Conservation (phyloP, 2,113 vertebrate genomes). For the Erinaceus europaeus region DNA sequence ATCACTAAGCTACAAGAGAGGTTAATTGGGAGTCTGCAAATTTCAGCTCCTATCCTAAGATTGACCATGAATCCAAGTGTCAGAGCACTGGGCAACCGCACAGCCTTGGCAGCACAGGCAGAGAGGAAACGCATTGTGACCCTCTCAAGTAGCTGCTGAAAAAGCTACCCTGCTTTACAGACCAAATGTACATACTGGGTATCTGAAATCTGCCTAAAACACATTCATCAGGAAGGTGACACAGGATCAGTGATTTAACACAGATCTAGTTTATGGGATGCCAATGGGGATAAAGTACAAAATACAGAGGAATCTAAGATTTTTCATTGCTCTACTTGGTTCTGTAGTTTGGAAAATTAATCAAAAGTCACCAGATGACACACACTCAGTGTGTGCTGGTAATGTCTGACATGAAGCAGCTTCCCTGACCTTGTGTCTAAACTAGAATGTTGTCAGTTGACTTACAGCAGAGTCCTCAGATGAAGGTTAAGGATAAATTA, state of each 20-base stretch:
- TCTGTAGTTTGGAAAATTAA: neutral
- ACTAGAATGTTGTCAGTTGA: neutral
- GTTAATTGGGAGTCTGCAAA: neutral
- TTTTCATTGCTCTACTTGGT: neutral
- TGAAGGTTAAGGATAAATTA: neutral
- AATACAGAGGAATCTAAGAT: neutral
- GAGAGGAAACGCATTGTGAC: neutral
- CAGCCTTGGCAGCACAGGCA: neutral
- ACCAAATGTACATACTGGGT: neutral
- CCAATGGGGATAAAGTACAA: too few species aligned
- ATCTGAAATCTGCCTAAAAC: neutral
- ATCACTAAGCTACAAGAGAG: neutral
- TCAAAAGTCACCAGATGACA: neutral
- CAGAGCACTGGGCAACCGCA: neutral
- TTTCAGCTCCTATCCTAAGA: neutral
- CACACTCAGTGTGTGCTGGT: neutral
- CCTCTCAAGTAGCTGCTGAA: too few species aligned
- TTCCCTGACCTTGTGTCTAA: neutral
- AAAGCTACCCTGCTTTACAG: neutral
- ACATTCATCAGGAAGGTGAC: neutral
- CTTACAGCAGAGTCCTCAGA: neutral
- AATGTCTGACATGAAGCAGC: neutral
- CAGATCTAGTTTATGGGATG: neutral
- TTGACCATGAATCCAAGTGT: neutral
- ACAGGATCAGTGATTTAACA: neutral